These are phyloP conservation scores for Neogale vison DNA, from an alignment of 2,113 vertebrate genomes.

Conservation along the genomic window DNA sequence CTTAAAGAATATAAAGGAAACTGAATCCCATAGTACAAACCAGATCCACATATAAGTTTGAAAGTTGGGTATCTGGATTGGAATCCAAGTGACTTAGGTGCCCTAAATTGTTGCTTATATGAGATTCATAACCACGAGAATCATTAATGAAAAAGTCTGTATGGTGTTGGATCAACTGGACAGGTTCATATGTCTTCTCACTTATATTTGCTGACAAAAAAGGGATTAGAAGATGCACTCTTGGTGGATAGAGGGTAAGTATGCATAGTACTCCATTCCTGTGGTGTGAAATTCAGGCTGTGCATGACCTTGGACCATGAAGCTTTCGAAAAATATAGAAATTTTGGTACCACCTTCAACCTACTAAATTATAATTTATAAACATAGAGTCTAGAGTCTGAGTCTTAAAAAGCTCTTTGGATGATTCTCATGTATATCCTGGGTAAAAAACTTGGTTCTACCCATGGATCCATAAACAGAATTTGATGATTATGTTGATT, in stretches of 20 bases:
- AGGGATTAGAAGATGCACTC: background rate
- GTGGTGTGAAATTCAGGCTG: background rate
- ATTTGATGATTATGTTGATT: background rate
- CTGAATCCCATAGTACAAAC: background rate
- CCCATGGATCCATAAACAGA: background rate
- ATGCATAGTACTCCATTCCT: background rate
- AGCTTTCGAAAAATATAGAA: background rate
- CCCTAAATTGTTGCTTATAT: background rate
- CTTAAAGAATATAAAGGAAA: background rate
- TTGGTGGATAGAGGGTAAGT: background rate
- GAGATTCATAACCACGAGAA: background rate
- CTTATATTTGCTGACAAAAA: constrained; percentile 23
- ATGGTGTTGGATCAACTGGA: background rate
- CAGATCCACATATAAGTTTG: background rate
- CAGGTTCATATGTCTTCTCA: background rate
- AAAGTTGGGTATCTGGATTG: background rate
- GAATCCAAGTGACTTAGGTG: background rate
- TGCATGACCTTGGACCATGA: background rate
- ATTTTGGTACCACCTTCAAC: background rate
- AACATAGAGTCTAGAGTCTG: background rate
- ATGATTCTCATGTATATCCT: background rate
- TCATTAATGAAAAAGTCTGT: background rate
- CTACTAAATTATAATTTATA: background rate
- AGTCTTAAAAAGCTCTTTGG: background rate
- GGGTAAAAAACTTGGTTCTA: background rate